Conservation (phyloP, 2,888 invertebrate species). For the Oscheius sp. region DNA sequence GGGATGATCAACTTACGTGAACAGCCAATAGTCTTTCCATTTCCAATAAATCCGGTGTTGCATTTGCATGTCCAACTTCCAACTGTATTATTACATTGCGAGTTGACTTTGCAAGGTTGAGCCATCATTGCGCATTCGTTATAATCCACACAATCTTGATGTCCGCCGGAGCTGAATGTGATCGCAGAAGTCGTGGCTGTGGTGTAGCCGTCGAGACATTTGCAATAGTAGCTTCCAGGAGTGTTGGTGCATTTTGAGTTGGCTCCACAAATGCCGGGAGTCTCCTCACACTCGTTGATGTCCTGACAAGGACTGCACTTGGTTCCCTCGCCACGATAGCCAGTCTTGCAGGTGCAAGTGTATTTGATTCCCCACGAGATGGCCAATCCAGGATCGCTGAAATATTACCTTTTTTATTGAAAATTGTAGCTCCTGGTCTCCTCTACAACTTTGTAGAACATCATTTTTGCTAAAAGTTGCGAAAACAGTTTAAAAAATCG, state of each 20-base stretch:
- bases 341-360: constrained; percentile 9
- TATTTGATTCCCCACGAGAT: constrained; percentile 11
- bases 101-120: constrained; percentile 40
- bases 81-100: constrained; percentile 56
- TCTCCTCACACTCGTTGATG: constrained; percentile 82
- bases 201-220: constrained; percentile 59
- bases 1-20: constrained; percentile 39
- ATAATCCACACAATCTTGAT: constrained; percentile 51
- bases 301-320: constrained; percentile 70
- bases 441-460: too few relatives aligned
- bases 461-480: neutral
- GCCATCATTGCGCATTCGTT: constrained; percentile 49
- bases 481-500: too few relatives aligned
- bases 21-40: constrained; percentile 53
- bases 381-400: neutral
- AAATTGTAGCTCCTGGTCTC: too few relatives aligned
- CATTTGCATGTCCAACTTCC: constrained; percentile 61
- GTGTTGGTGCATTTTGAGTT: constrained; percentile 11
- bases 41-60: constrained; percentile 58
- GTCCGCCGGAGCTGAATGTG: too few relatives aligned
- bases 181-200: constrained; percentile 33
- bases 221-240: constrained; percentile 45
- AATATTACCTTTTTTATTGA: neutral
- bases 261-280: constrained; percentile 7
- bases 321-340: constrained; percentile 10